phyloP scores from a whole-genome alignment of 1,140 invertebrate genomes.

The Macrobrachium nipponense region DNA sequence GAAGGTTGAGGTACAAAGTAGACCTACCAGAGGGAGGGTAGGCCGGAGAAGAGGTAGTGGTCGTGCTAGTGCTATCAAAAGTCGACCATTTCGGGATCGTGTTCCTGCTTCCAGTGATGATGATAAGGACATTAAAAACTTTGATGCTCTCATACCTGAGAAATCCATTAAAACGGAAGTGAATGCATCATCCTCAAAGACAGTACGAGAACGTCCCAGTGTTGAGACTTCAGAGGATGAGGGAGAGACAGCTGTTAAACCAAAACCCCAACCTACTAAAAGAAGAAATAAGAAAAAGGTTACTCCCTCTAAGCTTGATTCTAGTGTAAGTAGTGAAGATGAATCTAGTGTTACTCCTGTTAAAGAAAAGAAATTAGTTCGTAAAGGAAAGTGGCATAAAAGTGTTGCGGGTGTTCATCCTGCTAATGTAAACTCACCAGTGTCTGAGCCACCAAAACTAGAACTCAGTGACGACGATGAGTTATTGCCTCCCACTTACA shows the following conservation, averaged over 20 bases:
- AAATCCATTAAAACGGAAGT: conserved; percentile 41
- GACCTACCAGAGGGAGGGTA: conserved; percentile 28
- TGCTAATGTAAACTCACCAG: conserved; percentile 17
- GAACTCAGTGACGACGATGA: conserved; percentile 60
- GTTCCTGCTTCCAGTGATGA: not conserved
- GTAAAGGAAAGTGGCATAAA: conserved; percentile 3
- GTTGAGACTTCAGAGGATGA: conserved; percentile 56
- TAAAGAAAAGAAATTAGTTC: conserved; percentile 68
- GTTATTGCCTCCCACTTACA: conserved; percentile 58
- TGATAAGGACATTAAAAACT: conserved; percentile 49
- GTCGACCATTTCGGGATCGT: conserved; percentile 27
- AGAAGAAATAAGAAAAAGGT: conserved; percentile 63
- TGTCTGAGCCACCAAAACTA: conserved; percentile 34
- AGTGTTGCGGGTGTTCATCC: not conserved
- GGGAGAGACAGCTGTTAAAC: conserved; percentile 25
- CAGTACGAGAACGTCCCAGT: conserved; percentile 26
- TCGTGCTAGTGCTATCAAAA: conserved; percentile 32
- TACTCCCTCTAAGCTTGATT: conserved; percentile 52
- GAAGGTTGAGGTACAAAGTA: conserved; percentile 6
- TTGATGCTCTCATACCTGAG: conserved; percentile 55
- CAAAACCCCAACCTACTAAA: conserved; percentile 66
- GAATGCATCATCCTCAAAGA: conserved; percentile 40
- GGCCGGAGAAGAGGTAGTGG: conserved; percentile 43
- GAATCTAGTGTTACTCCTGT: conserved; percentile 60
- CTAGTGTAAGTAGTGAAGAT: conserved; percentile 60